Conservation (phyloP, 2,113 vertebrate genomes). For the Nannospalax galili region DNA sequence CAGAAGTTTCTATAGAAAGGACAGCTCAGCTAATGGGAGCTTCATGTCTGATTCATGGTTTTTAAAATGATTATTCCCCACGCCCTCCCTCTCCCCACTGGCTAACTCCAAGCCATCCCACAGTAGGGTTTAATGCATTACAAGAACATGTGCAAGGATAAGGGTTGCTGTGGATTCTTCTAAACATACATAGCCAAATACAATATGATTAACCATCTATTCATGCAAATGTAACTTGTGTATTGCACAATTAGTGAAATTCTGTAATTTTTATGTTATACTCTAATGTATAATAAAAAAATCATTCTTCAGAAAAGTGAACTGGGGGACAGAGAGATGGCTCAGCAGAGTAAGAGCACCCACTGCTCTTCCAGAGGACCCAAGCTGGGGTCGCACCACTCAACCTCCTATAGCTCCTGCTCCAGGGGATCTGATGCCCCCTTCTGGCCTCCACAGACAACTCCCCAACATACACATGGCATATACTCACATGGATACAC, state of each 20-base stretch:
- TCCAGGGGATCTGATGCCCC: no score
- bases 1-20: slow-evolving; percentile 12
- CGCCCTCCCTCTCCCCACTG: neutral
- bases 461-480: neutral
- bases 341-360: neutral
- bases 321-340: neutral
- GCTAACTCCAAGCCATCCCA: neutral
- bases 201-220: neutral
- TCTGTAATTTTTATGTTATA: neutral
- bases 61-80: slow-evolving; percentile 55
- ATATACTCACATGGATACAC: neutral
- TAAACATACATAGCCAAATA: neutral
- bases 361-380: no score
- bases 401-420: neutral
- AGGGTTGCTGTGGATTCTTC: neutral
- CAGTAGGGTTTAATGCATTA: slow-evolving; percentile 23
- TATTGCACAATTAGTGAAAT: neutral
- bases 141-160: neutral
- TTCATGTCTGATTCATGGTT: slow-evolving; percentile 64
- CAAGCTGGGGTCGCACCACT: neutral
- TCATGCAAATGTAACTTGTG: neutral
- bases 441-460: no score
- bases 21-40: neutral
- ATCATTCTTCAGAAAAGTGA: neutral
- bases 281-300: neutral